Percentiles rank a stretch among this genome's conserved stretches.
phyloP scores from a whole-genome alignment of 2,113 vertebrate genomes.

The Apeltes quadracus region DNA sequence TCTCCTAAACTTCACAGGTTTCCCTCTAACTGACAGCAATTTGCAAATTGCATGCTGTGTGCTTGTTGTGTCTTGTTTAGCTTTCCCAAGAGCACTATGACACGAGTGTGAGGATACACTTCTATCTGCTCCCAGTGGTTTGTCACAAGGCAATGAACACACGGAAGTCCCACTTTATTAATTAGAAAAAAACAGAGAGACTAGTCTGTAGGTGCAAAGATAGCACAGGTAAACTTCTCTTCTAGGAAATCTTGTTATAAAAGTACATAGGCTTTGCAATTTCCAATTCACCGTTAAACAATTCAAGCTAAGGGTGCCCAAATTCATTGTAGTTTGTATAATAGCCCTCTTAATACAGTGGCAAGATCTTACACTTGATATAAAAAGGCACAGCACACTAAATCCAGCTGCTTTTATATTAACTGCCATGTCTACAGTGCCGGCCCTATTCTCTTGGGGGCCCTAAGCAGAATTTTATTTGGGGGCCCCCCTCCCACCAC shows the following conservation, averaged over 20 bases:
- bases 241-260: neutral
- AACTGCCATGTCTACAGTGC: neutral
- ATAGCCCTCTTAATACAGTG: conserved; percentile 6
- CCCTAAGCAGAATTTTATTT: no score
- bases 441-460: no score
- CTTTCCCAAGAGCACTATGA: conserved; percentile 8
- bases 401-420: neutral
- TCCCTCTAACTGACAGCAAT: conserved; percentile 1
- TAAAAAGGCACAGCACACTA: neutral
- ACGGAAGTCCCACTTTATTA: conserved; percentile 1
- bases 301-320: neutral
- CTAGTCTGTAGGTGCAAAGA: neutral
- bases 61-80: conserved; percentile 6
- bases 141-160: conserved; percentile 12
- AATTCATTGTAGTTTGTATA: neutral
- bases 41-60: conserved; percentile 21
- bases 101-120: conserved; percentile 22
- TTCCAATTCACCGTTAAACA: neutral
- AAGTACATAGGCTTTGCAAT: neutral
- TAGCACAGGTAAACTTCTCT: neutral
- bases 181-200: neutral
- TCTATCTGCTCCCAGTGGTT: conserved; percentile 15
- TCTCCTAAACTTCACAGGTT: conserved; percentile 14
- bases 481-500: no score
- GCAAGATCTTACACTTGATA: neutral